A percentile compares a stretch with the other conserved stretches of the same genome.
Evolutionary conservation across 1,140 invertebrate species (phyloP).

Genomic region (Archegozetes longisetosus): DNA sequence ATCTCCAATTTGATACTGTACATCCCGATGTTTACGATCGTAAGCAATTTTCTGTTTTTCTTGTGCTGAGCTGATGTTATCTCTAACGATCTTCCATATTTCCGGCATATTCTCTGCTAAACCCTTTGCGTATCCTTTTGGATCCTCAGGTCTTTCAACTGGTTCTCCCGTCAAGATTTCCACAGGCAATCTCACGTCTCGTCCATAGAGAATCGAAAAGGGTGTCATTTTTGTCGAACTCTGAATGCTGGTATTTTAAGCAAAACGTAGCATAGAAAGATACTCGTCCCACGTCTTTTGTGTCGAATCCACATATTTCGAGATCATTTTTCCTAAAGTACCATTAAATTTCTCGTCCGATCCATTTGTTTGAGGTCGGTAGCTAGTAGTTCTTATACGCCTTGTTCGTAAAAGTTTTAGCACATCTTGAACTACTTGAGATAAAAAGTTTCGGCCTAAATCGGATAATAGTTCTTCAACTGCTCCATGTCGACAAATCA

Average conservation of each 20-base stretch:
- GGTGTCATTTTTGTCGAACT: slow-evolving; percentile 16
- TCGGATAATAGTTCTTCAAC: slow-evolving; percentile 23
- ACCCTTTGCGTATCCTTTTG: not conserved
- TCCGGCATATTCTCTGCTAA: not conserved
- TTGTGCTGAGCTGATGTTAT: not conserved
- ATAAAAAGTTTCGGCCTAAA: slow-evolving; percentile 8
- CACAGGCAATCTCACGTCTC: slow-evolving; percentile 13
- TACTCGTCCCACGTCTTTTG: slow-evolving; percentile 27
- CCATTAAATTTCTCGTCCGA: too few species aligned
- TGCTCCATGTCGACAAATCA: slow-evolving; percentile 27
- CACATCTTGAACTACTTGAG: slow-evolving; percentile 2
- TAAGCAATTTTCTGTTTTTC: not conserved
- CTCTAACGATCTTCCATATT: not conserved
- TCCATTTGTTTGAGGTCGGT: too few species aligned
- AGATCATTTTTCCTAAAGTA: too few species aligned
- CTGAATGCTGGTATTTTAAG: slow-evolving; percentile 15
- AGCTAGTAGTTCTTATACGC: slow-evolving; percentile 16
- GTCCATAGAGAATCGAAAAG: slow-evolving; percentile 22
- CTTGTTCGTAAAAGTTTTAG: slow-evolving; percentile 10
- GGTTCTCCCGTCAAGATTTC: not conserved
- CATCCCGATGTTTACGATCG: too few species aligned
- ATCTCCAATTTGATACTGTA: too few species aligned
- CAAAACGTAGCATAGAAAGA: slow-evolving; percentile 17
- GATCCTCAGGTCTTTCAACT: not conserved
- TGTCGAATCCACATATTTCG: too few species aligned